These are phyloP conservation scores for Blennius ocellaris DNA, from an alignment of 2,113 vertebrate genomes.

Conservation along the genomic window DNA sequence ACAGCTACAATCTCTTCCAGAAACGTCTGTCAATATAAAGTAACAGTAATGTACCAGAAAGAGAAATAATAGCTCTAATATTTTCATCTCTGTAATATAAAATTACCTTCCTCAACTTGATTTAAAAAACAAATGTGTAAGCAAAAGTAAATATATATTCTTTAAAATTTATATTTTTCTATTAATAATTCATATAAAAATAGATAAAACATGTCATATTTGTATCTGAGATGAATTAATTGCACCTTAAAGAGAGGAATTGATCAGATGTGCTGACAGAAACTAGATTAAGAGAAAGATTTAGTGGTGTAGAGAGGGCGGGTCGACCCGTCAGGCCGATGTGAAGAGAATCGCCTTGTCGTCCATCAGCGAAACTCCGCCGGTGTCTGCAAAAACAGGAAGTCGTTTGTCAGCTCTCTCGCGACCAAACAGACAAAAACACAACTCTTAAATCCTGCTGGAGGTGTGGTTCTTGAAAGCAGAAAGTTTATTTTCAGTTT, in stretches of 20 bases:
- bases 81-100: slow-evolving; percentile 30
- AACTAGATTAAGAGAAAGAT: too few relatives aligned
- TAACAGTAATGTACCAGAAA: too few relatives aligned
- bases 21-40: too few relatives aligned
- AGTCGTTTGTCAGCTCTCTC: slow-evolving; percentile 40
- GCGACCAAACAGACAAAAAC: slow-evolving; percentile 10
- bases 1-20: too few relatives aligned
- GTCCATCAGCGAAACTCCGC: slow-evolving; percentile 60
- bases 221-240: slow-evolving; percentile 34
- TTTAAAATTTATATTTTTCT: slow-evolving; percentile 40
- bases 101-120: slow-evolving; percentile 22
- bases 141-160: slow-evolving; percentile 51
- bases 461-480: background rate
- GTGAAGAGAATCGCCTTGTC: slow-evolving; percentile 39
- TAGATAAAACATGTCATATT: slow-evolving; percentile 54
- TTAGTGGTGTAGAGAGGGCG: slow-evolving; percentile 65
- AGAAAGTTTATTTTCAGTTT: slow-evolving; percentile 22
- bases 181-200: slow-evolving; percentile 34
- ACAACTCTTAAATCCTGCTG: background rate
- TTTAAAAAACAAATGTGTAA: slow-evolving; percentile 29
- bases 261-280: slow-evolving; percentile 40
- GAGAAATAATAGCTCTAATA: background rate
- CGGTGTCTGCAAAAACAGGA: slow-evolving; percentile 70
- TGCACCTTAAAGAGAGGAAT: slow-evolving; percentile 18
- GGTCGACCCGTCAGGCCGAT: slow-evolving; percentile 21